Conservation (phyloP, 2,797 vertebrate genomes). For the Chrosomus eos region DNA sequence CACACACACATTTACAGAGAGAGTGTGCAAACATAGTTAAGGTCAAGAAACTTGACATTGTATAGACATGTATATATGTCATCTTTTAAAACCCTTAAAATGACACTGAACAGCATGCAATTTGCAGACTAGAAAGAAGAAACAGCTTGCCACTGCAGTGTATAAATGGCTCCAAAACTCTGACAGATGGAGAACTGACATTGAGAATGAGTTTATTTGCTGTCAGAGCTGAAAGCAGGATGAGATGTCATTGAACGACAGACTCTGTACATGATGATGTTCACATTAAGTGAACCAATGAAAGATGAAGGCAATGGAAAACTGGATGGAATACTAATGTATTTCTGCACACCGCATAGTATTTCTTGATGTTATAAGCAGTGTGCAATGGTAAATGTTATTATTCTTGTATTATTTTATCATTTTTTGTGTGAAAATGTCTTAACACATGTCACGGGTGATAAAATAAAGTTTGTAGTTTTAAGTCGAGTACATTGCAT, state of each 20-base stretch:
- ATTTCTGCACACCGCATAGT: not conserved
- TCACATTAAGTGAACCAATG: constrained; percentile 42
- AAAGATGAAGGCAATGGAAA: constrained; percentile 29
- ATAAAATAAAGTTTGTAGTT: not conserved
- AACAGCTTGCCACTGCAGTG: constrained; percentile 28
- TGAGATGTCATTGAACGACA: constrained; percentile 44
- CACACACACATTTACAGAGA: too few species aligned
- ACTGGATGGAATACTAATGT: constrained; percentile 1
- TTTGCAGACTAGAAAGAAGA: constrained; percentile 1
- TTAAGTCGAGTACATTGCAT: not conserved
- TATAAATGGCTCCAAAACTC: constrained; percentile 22
- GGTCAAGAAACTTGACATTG: not conserved
- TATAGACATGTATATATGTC: not conserved
- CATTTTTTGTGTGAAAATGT: not conserved
- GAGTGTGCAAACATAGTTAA: not conserved
- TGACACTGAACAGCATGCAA: constrained; percentile 3
- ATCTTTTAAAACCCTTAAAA: not conserved
- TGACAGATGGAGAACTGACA: constrained; percentile 48
- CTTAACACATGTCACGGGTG: not conserved
- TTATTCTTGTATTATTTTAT: not conserved
- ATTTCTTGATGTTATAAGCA: not conserved
- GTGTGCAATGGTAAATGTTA: not conserved
- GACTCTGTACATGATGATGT: constrained; percentile 37
- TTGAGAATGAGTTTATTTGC: constrained; percentile 42
- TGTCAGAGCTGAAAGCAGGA: constrained; percentile 31